Evolutionary conservation across 2,113 vertebrate species (phyloP).

Genomic region (Grallaria varia): DNA sequence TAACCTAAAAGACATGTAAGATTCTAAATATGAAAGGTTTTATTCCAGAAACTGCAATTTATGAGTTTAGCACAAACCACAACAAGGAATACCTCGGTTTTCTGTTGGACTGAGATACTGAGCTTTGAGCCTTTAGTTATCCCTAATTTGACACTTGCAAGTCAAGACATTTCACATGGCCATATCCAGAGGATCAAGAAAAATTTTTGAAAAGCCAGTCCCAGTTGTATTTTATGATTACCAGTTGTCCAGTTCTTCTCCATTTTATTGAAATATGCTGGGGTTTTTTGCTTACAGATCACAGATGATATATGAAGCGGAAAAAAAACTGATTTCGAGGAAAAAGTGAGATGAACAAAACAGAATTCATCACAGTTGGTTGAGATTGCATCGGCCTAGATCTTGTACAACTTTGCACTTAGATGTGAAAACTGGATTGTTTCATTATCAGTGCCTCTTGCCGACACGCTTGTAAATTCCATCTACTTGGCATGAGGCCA

Average conservation of each 20-base stretch:
- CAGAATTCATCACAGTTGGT: neutral
- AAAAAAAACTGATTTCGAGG: neutral
- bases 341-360: neutral
- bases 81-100: neutral
- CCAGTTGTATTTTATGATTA: neutral
- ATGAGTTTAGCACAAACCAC: neutral
- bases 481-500: neutral
- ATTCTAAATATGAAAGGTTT: neutral
- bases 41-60: neutral
- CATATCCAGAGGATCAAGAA: neutral
- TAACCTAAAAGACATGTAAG: neutral
- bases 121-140: neutral
- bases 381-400: neutral
- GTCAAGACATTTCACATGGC: neutral
- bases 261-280: neutral
- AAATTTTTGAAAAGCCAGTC: neutral
- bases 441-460: neutral
- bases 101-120: neutral
- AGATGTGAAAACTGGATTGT: neutral
- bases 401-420: neutral
- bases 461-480: neutral
- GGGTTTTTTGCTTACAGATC: neutral
- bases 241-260: neutral
- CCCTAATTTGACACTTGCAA: neutral
- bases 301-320: neutral